phyloP scores from a whole-genome alignment of 2,113 vertebrate species.

The Psephotus haematonotus region DNA sequence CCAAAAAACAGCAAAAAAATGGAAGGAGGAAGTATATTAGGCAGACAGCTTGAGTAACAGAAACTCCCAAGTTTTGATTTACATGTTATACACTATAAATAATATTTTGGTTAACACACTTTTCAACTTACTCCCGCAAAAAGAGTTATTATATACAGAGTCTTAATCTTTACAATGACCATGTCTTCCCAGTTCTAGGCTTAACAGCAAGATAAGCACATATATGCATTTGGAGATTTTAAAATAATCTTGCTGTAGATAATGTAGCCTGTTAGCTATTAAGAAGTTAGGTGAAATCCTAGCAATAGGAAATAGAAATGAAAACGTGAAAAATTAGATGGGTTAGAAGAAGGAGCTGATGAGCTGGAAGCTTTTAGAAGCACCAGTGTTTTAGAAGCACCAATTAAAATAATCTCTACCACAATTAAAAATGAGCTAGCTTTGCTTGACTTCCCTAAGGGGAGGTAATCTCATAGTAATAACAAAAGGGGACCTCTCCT shows the following conservation, averaged over 20 bases:
- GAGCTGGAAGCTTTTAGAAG: background rate
- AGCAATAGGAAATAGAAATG: background rate
- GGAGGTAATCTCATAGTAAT: background rate
- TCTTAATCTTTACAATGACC: background rate
- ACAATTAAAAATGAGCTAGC: background rate
- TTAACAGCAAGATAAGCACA: background rate
- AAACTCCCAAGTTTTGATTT: background rate
- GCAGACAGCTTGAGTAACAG: background rate
- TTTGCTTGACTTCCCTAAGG: background rate
- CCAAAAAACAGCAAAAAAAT: background rate
- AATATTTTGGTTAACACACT: background rate
- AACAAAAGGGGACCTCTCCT: background rate
- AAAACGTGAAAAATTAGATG: background rate
- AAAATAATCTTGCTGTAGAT: background rate
- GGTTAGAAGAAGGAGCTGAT: background rate
- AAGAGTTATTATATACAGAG: background rate
- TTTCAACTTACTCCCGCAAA: background rate
- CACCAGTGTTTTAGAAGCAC: background rate
- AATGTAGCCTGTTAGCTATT: background rate
- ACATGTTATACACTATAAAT: background rate
- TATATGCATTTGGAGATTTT: background rate
- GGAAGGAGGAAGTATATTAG: conserved; percentile 3
- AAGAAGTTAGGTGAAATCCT: background rate
- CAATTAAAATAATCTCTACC: background rate
- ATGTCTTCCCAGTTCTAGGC: background rate